Percentiles rank a stretch among this genome's conserved stretches.
Evolutionary conservation across 2,888 invertebrate species (phyloP).

Genomic region (Tetragonisca angustula): DNA sequence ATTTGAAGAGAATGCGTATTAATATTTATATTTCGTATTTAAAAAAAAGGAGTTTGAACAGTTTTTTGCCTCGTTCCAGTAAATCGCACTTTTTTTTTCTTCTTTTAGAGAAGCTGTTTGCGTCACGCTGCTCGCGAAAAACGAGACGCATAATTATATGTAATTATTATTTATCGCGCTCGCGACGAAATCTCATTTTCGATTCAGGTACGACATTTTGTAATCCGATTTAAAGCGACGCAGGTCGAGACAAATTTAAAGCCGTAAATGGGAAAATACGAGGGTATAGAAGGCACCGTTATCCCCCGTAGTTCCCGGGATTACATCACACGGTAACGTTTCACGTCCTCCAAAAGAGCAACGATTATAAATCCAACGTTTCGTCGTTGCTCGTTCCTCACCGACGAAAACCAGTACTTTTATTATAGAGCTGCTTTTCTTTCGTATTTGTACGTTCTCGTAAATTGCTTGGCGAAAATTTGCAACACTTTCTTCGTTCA

Average conservation of each 20-base stretch:
- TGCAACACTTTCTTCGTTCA: background rate
- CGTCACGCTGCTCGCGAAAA: background rate
- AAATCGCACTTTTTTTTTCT: too few species aligned
- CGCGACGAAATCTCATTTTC: conserved; percentile 51
- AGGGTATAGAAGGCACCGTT: conserved; percentile 37
- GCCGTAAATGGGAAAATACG: conserved; percentile 57
- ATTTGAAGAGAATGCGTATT: too few species aligned
- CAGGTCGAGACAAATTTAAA: conserved; percentile 54
- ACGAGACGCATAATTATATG: conserved; percentile 57
- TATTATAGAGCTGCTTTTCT: background rate
- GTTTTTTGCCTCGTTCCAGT: too few species aligned
- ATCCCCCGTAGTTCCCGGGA: conserved; percentile 36
- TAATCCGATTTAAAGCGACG: conserved; percentile 49
- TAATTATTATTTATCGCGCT: conserved; percentile 60
- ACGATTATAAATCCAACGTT: conserved; percentile 42
- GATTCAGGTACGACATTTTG: conserved; percentile 25
- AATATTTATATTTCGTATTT: too few species aligned
- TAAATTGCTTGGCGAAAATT: background rate
- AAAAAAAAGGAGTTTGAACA: too few species aligned
- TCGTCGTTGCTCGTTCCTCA: conserved; percentile 1
- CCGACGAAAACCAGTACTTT: background rate
- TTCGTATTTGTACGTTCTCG: background rate
- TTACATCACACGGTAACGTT: conserved; percentile 44
- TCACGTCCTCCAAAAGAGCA: conserved; percentile 29
- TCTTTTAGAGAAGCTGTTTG: background rate